Base-by-base conservation (phyloP, 2,113 vertebrate species). In the Stegostoma tigrinum region DNA sequence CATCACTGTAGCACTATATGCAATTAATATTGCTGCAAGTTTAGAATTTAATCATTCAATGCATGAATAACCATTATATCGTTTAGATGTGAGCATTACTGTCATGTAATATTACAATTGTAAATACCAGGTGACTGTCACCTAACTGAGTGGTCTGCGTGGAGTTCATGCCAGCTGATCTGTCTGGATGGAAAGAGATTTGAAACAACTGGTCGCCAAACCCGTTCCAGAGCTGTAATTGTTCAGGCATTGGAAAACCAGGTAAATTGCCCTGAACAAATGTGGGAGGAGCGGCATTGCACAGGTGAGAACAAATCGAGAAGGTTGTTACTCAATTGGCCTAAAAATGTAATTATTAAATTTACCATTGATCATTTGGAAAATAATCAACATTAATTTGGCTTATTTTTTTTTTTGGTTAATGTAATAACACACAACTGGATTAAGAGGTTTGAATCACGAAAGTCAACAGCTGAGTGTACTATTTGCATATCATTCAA, bases 101-200 rank as follows among this genome's bases (percentile, higher is more conserved):
- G 23, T 70, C 19, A 64, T 95, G 68, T 30, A 95, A 48, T 45
- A 95, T 95, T 52, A 75, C 4, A 34, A 30, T 70, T 95, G 38
- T 70, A 52, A 70, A 42, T 0, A 0, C 14, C 96, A 99, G 99
- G 99, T 80, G 99, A 99, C 96, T 99, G 99, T 96, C 99, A 99
- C 96, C 97, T 99, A 96, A 98, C 98, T 0, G 98, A 98, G 89
- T 99, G 99, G 99, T 99, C 99, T 0, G 96, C 97, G n/a, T 99
- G 99, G 99, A 99, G 99, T 96, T 97, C 98, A 0, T 99, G 99
- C 55, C 99, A 99, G 97, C 97, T 99, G 96, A 99, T 98, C 66
- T 99, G 99, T 96, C 97, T 99, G 55, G 98, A 99, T 64, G 99
- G 99, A 90, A 98, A 98, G 96, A 99, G 98, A 96, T 99, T 99